Conservation (phyloP, 2,888 invertebrate genomes). For the Drosophila meridionalis region DNA sequence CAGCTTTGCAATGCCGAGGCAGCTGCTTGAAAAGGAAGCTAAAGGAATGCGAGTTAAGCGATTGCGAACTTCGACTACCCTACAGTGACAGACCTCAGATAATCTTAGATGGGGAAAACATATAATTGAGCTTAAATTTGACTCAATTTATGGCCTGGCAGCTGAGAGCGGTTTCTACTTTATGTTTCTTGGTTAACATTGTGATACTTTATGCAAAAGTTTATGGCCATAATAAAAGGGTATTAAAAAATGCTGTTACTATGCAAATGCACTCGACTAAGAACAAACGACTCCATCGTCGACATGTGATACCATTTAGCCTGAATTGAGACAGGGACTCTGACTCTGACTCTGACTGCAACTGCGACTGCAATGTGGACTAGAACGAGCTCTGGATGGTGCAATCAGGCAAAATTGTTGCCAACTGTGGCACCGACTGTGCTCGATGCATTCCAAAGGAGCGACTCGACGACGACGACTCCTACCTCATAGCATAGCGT, state of each 20-base stretch:
- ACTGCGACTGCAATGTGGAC: slow-evolving; percentile 21
- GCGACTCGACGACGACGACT: slow-evolving; percentile 34
- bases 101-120: background rate
- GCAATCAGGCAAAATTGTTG: slow-evolving; percentile 78
- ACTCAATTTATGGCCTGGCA: background rate
- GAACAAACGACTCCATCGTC: slow-evolving; percentile 56
- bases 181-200: background rate
- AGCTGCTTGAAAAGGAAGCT: slow-evolving; percentile 65
- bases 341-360: background rate
- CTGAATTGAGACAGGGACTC: slow-evolving; percentile 34
- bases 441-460: slow-evolving; percentile 66
- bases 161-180: background rate
- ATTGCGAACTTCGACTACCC: background rate
- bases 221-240: slow-evolving; percentile 6
- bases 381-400: slow-evolving; percentile 35
- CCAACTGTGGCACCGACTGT: slow-evolving; percentile 64
- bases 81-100: background rate
- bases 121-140: background rate
- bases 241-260: slow-evolving; percentile 38
- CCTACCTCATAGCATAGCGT: slow-evolving; percentile 65
- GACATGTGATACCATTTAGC: slow-evolving; percentile 78
- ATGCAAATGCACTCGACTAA: slow-evolving; percentile 68
- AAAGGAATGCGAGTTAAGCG: slow-evolving; percentile 19
- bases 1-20: slow-evolving; percentile 41
- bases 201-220: background rate